Conservation (phyloP, 2,797 vertebrate genomes). For the Toxotes lorentzi region DNA sequence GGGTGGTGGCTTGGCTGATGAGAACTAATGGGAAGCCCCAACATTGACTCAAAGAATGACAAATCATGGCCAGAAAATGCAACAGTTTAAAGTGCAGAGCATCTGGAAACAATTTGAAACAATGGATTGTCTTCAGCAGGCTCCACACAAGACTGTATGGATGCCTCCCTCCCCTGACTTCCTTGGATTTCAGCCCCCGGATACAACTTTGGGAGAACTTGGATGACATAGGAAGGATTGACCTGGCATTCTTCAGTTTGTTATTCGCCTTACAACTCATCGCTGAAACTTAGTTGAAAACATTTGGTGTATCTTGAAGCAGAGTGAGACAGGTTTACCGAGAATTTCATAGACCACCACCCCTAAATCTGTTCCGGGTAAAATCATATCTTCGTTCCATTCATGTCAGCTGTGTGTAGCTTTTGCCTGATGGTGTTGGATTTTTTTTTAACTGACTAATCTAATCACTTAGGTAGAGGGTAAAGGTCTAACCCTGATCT, state of each 20-base stretch:
- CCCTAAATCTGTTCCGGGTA: slow-evolving; percentile 12
- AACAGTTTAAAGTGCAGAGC: slow-evolving; percentile 54
- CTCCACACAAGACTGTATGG: slow-evolving; percentile 45
- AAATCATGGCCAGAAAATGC: slow-evolving; percentile 69
- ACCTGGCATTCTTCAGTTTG: slow-evolving; percentile 32
- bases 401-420: slow-evolving; percentile 10
- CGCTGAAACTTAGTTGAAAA: slow-evolving; percentile 7
- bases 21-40: slow-evolving; percentile 53
- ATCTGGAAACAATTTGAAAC: slow-evolving; percentile 75
- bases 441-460: slow-evolving; percentile 12
- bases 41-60: slow-evolving; percentile 72
- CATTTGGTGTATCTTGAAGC: background rate
- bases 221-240: slow-evolving; percentile 9
- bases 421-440: slow-evolving; percentile 9
- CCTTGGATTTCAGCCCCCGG: slow-evolving; percentile 16
- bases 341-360: slow-evolving; percentile 5
- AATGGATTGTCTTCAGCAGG: slow-evolving; percentile 66
- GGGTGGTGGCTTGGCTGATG: slow-evolving; percentile 67
- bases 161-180: slow-evolving; percentile 48
- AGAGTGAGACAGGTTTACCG: background rate
- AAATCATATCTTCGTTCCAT: slow-evolving; percentile 18
- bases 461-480: slow-evolving; percentile 2
- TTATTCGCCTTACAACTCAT: slow-evolving; percentile 20
- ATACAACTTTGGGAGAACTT: slow-evolving; percentile 25
- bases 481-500: background rate